These are phyloP conservation scores for Synergus laeviventris DNA, from an alignment of 2,888 invertebrate genomes.

Conservation along the genomic window DNA sequence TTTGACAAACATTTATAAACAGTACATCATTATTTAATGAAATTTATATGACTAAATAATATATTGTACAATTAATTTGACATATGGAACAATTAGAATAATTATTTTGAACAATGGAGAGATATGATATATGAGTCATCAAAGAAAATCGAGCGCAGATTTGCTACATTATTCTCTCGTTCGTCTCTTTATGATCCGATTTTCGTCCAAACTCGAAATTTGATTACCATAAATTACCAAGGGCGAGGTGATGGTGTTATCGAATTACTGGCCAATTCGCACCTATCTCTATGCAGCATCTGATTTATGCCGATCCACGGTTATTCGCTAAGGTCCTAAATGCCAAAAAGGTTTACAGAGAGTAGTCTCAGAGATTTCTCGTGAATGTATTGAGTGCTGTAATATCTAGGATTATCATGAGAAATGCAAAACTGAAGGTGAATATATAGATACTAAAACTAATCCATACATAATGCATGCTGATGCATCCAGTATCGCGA, in stretches of 20 bases:
- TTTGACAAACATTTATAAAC: background rate
- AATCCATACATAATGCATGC: background rate
- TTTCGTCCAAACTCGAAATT: constrained; percentile 42
- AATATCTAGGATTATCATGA: no score
- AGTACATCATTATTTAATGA: background rate
- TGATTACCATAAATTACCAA: constrained; percentile 49
- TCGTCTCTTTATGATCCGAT: constrained; percentile 41
- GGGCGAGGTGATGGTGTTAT: constrained; percentile 43
- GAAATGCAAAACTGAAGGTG: no score
- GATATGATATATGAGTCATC: background rate
- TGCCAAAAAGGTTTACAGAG: background rate
- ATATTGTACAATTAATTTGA: background rate
- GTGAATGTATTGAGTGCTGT: background rate
- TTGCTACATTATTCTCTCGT: constrained; percentile 22
- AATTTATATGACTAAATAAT: background rate
- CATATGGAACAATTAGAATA: background rate
- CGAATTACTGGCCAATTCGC: constrained; percentile 48
- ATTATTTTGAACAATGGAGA: background rate
- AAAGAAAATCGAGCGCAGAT: background rate
- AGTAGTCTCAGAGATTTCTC: background rate
- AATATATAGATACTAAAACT: no score
- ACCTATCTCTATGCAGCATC: constrained; percentile 36
- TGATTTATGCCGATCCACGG: constrained; percentile 38
- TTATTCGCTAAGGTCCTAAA: background rate
- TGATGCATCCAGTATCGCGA: background rate